phyloP scores from a whole-genome alignment of 2,113 vertebrate species.

The Eubucco bourcierii region DNA sequence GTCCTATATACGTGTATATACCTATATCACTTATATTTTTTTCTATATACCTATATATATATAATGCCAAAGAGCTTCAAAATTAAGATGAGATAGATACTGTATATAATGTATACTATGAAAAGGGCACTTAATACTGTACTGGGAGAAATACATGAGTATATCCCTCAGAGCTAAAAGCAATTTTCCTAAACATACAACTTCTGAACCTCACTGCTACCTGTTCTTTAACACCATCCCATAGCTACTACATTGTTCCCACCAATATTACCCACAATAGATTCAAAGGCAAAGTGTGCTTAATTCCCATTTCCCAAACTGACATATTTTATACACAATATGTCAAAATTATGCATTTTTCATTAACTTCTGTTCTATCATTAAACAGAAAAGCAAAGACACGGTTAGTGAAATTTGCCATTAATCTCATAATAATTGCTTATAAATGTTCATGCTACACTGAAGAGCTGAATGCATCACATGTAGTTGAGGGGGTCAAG shows the following conservation, averaged over 20 bases:
- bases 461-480: constrained; percentile 48
- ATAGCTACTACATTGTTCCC: not conserved
- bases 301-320: not conserved
- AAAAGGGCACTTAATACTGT: not conserved
- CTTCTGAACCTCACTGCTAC: not conserved
- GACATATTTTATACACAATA: constrained; percentile 43
- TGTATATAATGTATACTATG: not conserved
- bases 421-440: constrained; percentile 69
- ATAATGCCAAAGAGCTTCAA: not conserved
- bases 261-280: not conserved
- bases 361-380: constrained; percentile 59
- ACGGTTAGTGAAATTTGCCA: constrained; percentile 53
- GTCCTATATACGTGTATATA: not conserved
- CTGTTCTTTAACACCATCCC: not conserved
- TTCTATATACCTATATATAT: not conserved
- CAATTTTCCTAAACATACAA: constrained; percentile 30
- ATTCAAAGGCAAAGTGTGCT: constrained; percentile 20
- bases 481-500: constrained; percentile 39
- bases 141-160: not conserved
- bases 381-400: constrained; percentile 56
- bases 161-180: not conserved
- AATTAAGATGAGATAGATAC: not conserved
- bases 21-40: too few relatives aligned
- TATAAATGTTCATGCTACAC: constrained; percentile 58
- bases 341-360: constrained; percentile 60